Conservation (phyloP, 2,888 invertebrate genomes). For the Cheilosia vulpina region DNA sequence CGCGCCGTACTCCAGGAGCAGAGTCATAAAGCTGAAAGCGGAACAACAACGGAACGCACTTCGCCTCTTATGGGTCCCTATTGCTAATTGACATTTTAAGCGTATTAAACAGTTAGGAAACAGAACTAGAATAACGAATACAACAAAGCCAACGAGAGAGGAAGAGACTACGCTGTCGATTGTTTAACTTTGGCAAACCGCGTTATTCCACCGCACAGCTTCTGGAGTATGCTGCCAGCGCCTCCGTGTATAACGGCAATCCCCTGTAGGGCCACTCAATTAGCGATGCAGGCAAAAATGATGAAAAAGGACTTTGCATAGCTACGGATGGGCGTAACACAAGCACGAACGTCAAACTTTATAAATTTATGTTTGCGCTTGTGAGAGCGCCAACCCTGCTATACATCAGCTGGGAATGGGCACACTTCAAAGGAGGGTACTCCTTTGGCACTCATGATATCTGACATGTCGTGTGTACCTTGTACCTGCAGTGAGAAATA, state of each 20-base stretch:
- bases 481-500: neutral
- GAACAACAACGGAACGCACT: slow-evolving; percentile 30
- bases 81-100: slow-evolving; percentile 72
- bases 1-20: neutral
- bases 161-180: slow-evolving; percentile 1
- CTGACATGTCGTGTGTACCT: neutral
- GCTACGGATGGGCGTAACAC: slow-evolving; percentile 37
- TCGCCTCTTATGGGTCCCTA: neutral
- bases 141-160: slow-evolving; percentile 36
- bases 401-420: slow-evolving; percentile 21
- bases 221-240: neutral
- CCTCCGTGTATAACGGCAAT: neutral
- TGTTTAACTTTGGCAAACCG: slow-evolving; percentile 62
- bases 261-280: slow-evolving; percentile 67
- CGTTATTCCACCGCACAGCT: slow-evolving; percentile 19
- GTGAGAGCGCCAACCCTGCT: slow-evolving; percentile 46
- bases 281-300: slow-evolving; percentile 67
- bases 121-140: slow-evolving; percentile 30
- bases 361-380: slow-evolving; percentile 60
- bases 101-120: slow-evolving; percentile 66
- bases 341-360: slow-evolving; percentile 57
- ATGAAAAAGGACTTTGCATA: slow-evolving; percentile 54
- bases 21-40: slow-evolving; percentile 10
- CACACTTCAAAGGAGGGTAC: neutral
- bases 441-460: neutral